phyloP scores from a whole-genome alignment of 2,888 invertebrate genomes.

The Drosophila antonietae region DNA sequence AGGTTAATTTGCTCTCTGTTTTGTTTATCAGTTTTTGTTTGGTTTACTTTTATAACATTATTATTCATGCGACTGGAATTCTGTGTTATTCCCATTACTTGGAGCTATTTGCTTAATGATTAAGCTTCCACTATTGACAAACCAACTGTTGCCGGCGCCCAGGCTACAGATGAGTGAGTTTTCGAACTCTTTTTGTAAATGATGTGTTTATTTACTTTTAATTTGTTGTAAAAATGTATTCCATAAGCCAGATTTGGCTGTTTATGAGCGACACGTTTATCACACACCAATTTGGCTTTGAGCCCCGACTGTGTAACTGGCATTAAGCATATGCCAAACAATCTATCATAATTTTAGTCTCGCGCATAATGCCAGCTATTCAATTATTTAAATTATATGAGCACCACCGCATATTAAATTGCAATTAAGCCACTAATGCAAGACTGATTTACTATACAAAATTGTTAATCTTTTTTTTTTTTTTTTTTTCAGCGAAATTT shows the following conservation, averaged over 20 bases:
- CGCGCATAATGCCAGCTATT: constrained; percentile 13
- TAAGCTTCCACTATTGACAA: not conserved
- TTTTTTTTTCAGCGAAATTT: constrained; percentile 16
- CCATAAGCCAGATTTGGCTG: constrained; percentile 9
- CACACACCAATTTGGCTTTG: constrained; percentile 27
- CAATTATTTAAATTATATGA: constrained; percentile 25
- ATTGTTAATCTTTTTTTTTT: constrained; percentile 14
- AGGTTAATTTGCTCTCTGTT: constrained; percentile 6
- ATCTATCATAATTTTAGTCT: constrained; percentile 34
- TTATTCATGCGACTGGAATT: constrained; percentile 19
- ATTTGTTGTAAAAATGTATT: not conserved
- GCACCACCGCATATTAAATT: constrained; percentile 9
- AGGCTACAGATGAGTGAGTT: not conserved
- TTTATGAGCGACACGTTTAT: constrained; percentile 11
- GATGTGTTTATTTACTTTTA: constrained; percentile 18
- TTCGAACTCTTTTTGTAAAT: not conserved
- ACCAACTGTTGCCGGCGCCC: constrained; percentile 18
- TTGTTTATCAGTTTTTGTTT: constrained; percentile 9
- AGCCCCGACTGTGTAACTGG: constrained; percentile 12
- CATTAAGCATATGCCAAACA: constrained; percentile 24
- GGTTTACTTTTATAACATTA: not conserved
- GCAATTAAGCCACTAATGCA: not conserved
- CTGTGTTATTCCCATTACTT: constrained; percentile 7
- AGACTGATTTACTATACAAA: not conserved
- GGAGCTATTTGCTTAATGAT: constrained; percentile 22